phyloP scores from a whole-genome alignment of 2,113 vertebrate genomes.

The Tamias sibiricus region DNA sequence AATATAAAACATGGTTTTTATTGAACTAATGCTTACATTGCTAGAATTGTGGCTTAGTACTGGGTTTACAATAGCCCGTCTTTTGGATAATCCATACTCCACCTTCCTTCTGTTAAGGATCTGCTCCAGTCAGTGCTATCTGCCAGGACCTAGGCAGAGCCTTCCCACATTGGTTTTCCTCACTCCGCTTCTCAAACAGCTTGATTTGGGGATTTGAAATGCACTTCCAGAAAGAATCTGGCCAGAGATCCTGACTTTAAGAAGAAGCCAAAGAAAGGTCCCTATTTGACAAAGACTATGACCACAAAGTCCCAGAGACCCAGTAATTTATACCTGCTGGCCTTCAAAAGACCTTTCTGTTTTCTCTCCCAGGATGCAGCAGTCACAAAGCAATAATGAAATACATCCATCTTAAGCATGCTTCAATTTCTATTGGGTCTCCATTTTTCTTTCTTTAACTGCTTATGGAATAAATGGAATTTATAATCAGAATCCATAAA shows the following conservation, averaged over 20 bases:
- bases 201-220: not conserved
- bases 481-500: constrained; percentile 87
- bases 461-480: constrained; percentile 84
- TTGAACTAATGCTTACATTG: not conserved
- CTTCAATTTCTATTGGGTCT: constrained; percentile 78
- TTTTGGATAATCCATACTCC: accelerated
- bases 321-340: not conserved
- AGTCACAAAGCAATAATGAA: constrained; percentile 67
- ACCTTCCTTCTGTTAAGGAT: not conserved
- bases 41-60: not conserved
- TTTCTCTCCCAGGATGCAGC: not conserved
- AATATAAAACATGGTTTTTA: not conserved
- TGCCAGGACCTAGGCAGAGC: accelerated
- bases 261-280: not conserved
- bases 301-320: not conserved
- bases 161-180: not conserved
- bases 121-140: accelerated
- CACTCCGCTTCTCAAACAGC: not conserved
- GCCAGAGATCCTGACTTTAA: not conserved
- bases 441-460: constrained; percentile 85
- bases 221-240: not conserved
- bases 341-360: not conserved
- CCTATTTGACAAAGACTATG: not conserved
- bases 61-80: too few relatives aligned
- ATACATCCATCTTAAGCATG: constrained; percentile 58